Base-by-base conservation (phyloP, 2,888 invertebrate species). In the Willowsia nigromaculata region DNA sequence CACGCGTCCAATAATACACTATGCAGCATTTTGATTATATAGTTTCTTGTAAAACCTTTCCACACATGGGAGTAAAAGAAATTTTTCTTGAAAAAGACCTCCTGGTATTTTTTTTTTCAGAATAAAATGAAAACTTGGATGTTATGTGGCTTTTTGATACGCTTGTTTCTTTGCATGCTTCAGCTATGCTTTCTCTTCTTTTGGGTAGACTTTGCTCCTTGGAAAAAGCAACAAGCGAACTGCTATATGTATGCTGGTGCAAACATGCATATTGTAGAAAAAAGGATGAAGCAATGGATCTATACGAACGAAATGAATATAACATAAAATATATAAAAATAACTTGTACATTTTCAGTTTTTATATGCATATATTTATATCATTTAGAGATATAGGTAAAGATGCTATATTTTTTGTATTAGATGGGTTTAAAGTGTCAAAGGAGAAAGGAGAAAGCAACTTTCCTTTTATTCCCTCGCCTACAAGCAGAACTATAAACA, bases 211-310 rank as follows among this genome's bases (percentile, higher is more conserved):
- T 80, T 80, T 80, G 6, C 11, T 56, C 80, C 1, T 27, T 9
- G 18, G 33, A n/a, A 22, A 82, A 82, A 88, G 88, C 88, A 88
- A 88, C 88, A 88, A 88, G 88, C 88, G 13, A 30, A 83, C 50
- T 22, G 62, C n/a, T 47, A 27, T n/a, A n/a, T n/a, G n/a, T n/a
- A n/a, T 47, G 15, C 74, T 15, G 11, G 43, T 27, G 0, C 13
- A 30, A 33, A 18, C 37, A 7, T 13, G n/a, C 27, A n/a, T n/a
- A n/a, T n/a, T n/a, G n/a, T n/a, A n/a, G n/a, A 50, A 71, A 53
- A 81, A 71, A 65, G 62, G 59, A 59, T 62, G 18, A 27, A 43
- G 15, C n/a, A 3, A 50, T 1, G 43, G 74, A 74, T 74, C 74
- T 47, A 50, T n/a, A 47, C 15, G 33, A 30, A 50, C 30, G 43